Conservation (phyloP, 2,888 invertebrate species). For the Eubasilissa splendida region DNA sequence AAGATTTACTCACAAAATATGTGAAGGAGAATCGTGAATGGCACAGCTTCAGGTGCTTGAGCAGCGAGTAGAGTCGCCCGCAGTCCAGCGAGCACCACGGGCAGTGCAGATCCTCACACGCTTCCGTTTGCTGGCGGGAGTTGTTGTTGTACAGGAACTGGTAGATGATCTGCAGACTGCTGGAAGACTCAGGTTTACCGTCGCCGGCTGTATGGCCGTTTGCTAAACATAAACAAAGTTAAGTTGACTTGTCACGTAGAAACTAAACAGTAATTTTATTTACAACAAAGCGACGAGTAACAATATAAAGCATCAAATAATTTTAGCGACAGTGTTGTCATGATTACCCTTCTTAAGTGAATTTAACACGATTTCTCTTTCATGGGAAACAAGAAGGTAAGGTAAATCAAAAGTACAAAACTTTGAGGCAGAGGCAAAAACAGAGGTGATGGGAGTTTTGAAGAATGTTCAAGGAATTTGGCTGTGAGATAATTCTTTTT, state of each 20-base stretch:
- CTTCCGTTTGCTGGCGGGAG: constrained; percentile 95
- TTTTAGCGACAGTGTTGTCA: not conserved
- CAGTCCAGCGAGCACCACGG: constrained; percentile 97
- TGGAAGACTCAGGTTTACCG: constrained; percentile 52
- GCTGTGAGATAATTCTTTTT: no score
- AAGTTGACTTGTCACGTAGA: not conserved
- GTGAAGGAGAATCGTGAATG: constrained; percentile 95
- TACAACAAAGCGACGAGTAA: not conserved
- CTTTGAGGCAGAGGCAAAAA: no score
- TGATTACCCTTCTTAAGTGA: not conserved
- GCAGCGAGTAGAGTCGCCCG: constrained; percentile 86
- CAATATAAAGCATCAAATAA: not conserved
- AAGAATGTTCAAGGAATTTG: no score
- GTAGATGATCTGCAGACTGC: constrained; percentile 88
- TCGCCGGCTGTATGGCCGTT: constrained; percentile 63
- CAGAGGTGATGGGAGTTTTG: no score
- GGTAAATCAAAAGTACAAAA: no score
- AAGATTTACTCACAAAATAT: constrained; percentile 80
- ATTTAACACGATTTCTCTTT: not conserved
- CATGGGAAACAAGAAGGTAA: no score
- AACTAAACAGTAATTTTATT: not conserved
- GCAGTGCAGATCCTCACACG: constrained; percentile 92
- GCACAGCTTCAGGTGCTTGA: constrained; percentile 94
- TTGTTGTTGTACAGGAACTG: constrained; percentile 97
- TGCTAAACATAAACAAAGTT: constrained; percentile 25